Base-by-base conservation (phyloP, 2,888 invertebrate genomes). In the Cataglyphis rosenhaueri region DNA sequence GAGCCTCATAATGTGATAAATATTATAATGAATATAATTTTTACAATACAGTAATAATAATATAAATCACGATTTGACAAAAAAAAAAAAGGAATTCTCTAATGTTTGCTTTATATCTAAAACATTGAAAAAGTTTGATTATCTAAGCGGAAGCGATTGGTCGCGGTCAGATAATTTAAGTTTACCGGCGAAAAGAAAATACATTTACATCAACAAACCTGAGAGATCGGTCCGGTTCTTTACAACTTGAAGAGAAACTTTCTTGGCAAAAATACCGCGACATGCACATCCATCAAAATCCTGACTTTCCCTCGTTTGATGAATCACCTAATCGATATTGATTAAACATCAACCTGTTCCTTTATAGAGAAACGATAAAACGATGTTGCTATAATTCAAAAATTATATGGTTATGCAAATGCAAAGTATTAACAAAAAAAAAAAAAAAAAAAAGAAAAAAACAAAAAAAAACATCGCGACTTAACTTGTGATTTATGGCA, bases 201-300 rank as follows among this genome's bases (percentile, higher is more conserved):
- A 35, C 25, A 1, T 41, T 57, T 29, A 35, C 25, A 18, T 18
- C 55, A 35, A 44, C 59, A 79, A 59, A 76, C 59, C 10, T 35
- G 18, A 32, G 41, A 76, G 21, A 76, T 76, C 76, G 57, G 41
- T 18, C 44, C 18, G 21, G 25, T 64, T 70, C 29, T 3, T 55
- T 52, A 29, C 21, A 70, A 59, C 44, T 70, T 12, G 44, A 4
- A 35, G 5, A 44, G 44, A 59, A 79, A 59, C 12, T 70, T 70
- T 8, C 25, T 70, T n/a, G 35, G 35, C 35, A 59, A n/a, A 66
- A 66, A 76, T 57, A 66, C n/a, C 32, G 59, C 66, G 55, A 76
- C 41, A 76, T 66, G 21, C 41, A 25, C 78, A 79, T 79, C 70
- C 59, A 79, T 79, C 78, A 79, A 79, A 79, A 79, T 79, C 44